These are phyloP conservation scores for Apodemus speciosus DNA, from an alignment of 2,113 vertebrate species.

Conservation along the genomic window DNA sequence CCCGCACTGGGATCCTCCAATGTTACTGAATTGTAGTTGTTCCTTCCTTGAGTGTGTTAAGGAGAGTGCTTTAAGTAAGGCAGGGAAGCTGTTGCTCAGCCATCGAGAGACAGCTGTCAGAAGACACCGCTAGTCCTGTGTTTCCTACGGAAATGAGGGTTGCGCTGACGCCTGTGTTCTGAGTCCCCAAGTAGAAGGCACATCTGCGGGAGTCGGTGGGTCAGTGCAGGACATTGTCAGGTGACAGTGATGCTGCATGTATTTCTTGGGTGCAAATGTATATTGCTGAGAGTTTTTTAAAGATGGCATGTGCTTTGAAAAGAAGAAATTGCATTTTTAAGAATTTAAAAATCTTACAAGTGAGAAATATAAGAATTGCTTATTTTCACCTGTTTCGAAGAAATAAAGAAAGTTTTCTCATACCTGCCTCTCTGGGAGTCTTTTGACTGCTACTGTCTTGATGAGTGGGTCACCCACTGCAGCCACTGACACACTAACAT, in stretches of 20 bases:
- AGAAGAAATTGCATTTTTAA: conserved; percentile 84
- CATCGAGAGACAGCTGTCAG: conserved; percentile 76
- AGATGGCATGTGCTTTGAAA: conserved; percentile 84
- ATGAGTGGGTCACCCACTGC: conserved; percentile 84
- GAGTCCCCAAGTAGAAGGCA: conserved; percentile 77
- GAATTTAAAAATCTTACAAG: conserved; percentile 85
- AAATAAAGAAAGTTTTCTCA: conserved; percentile 84
- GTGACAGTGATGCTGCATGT: conserved; percentile 84
- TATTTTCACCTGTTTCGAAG: conserved; percentile 85
- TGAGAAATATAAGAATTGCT: conserved; percentile 82
- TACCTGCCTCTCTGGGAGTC: conserved; percentile 79
- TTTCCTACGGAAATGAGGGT: conserved; percentile 82
- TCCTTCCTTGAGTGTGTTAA: conserved; percentile 79
- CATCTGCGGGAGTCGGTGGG: conserved; percentile 76
- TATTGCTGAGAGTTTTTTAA: conserved; percentile 83
- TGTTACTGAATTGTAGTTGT: conserved; percentile 82
- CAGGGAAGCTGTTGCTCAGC: conserved; percentile 75
- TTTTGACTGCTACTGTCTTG: conserved; percentile 77
- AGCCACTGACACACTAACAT: conserved; percentile 56
- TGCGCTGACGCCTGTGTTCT: conserved; percentile 84
- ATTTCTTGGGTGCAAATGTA: conserved; percentile 85
- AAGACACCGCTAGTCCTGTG: conserved; percentile 79
- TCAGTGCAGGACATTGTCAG: conserved; percentile 85
- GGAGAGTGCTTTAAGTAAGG: conserved; percentile 72
- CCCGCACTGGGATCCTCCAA: conserved; percentile 79